Conservation (phyloP, 2,888 invertebrate genomes). For the Nomada ferruginata region DNA sequence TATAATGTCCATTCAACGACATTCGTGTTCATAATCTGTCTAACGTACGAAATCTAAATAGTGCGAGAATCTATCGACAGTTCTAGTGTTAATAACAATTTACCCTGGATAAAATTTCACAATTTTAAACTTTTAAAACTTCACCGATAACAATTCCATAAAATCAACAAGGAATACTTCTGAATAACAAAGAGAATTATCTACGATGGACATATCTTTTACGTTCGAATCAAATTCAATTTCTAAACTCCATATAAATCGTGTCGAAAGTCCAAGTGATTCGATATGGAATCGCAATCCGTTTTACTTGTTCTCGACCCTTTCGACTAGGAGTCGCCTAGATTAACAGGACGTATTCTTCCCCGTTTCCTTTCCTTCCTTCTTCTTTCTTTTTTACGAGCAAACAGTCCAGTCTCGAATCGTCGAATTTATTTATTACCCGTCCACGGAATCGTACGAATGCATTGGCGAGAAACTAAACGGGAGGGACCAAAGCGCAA, state of each 20-base stretch:
- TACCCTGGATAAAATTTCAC: too few relatives aligned
- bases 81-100: too few relatives aligned
- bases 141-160: too few relatives aligned
- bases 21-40: too few relatives aligned
- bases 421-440: conserved; percentile 30
- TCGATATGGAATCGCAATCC: conserved; percentile 22
- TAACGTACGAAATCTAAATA: too few relatives aligned
- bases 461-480: conserved; percentile 8
- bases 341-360: conserved; percentile 35
- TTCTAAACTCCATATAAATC: conserved; percentile 4
- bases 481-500: conserved; percentile 14
- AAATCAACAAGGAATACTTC: too few relatives aligned
- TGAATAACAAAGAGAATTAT: neutral
- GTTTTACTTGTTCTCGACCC: conserved; percentile 6
- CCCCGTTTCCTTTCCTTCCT: neutral
- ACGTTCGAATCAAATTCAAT: neutral
- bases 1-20: too few relatives aligned
- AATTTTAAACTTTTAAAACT: too few relatives aligned
- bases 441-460: conserved; percentile 13
- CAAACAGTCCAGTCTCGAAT: conserved; percentile 36
- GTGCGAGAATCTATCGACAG: too few relatives aligned
- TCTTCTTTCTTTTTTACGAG: conserved; percentile 46
- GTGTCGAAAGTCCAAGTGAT: conserved; percentile 6
- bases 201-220: neutral
- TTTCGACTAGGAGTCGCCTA: conserved; percentile 19